Base-by-base conservation (phyloP, 2,888 invertebrate genomes). In the Eilema griseolum region DNA sequence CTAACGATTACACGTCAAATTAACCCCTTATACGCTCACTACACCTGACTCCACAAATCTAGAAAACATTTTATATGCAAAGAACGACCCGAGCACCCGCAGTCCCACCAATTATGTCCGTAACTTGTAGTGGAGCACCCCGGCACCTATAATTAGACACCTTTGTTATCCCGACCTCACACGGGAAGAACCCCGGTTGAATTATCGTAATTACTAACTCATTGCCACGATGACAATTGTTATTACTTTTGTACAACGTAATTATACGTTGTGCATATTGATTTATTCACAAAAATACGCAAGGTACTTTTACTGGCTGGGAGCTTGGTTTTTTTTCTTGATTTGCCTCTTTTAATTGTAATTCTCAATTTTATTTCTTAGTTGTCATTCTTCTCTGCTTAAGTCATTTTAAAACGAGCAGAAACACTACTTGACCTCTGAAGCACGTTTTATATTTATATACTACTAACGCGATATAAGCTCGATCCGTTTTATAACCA, bases 101-200 rank as follows among this genome's bases (percentile, higher is more conserved):
- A 70, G 66, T 72, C 66, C 71, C 72, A 76, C 76, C 78, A 82
- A 77, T 77, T 76, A 76, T 73, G 68, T 72, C 61, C 60, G 64
- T 68, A 83, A 80, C 78, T 82, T 78, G 82, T 79, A 83, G 76
- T 79, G 76, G 67, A 73, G 74, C 41, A 74, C 77, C 77, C 70
- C 75, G 69, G 76, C 78, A 71, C 76, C 76, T 79, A 80, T 86
- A 88, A 88, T 89, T 86, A 88, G 85, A 85, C 87, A 87, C 85
- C 87, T 88, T 81, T 83, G 84, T 85, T 80, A 77, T 73, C 80
- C 73, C 74, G 67, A 74, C 66, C 77, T 73, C 76, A 76, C 62
- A 88, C 46, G 23, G 60, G 7, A 62, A 61, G 8, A 61, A 31
- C 7, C 69, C 60, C 60, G 52, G 66, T 73, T 63, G 74, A 75